Conservation (phyloP, 2,888 invertebrate genomes). For the Drosophila setosimentum region DNA sequence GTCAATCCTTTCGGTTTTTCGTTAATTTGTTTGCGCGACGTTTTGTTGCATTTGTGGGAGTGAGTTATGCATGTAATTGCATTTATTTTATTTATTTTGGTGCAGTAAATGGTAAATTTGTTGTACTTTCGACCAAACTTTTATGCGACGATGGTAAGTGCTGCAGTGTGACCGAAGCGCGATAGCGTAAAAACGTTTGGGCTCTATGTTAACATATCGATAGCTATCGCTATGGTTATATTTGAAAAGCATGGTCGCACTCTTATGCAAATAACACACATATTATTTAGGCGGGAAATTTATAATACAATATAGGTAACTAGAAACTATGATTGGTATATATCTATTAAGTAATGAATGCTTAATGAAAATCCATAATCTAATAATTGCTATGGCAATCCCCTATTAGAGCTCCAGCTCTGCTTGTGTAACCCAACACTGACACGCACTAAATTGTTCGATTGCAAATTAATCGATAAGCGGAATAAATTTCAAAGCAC, state of each 20-base stretch:
- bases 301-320: background rate
- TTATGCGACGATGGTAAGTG: constrained; percentile 47
- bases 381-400: accelerated
- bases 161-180: constrained; percentile 20
- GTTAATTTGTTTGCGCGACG: constrained; percentile 9
- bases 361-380: background rate
- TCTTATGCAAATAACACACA: background rate
- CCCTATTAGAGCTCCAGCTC: accelerated
- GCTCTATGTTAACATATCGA: constrained; percentile 12
- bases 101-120: constrained; percentile 39
- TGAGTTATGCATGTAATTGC: constrained; percentile 10
- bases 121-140: constrained; percentile 47
- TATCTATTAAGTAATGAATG: background rate
- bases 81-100: constrained; percentile 28
- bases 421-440: constrained; percentile 26
- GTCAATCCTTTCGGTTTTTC: background rate
- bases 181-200: constrained; percentile 1
- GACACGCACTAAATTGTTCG: background rate
- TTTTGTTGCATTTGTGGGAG: constrained; percentile 21
- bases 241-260: background rate
- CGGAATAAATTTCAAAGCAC: background rate
- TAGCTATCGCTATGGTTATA: background rate
- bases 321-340: background rate
- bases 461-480: constrained; percentile 16
- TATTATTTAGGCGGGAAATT: background rate